These are phyloP conservation scores for Halichoerus grypus DNA, from an alignment of 2,113 vertebrate genomes.

Conservation along the genomic window DNA sequence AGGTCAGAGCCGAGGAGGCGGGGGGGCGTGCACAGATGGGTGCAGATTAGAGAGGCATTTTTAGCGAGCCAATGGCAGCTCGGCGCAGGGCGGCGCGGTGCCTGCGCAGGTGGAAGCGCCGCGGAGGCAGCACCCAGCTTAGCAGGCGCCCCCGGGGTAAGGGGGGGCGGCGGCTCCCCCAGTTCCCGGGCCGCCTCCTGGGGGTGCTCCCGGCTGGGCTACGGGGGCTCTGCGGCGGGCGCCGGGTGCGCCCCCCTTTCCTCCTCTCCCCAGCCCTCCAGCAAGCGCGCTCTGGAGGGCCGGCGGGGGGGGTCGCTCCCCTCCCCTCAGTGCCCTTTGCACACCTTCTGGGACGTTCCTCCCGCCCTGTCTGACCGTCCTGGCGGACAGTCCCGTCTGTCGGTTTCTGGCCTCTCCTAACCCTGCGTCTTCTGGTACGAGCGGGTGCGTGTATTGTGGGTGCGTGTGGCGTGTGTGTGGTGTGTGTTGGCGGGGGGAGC, in stretches of 20 bases:
- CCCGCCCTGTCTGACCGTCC: not conserved
- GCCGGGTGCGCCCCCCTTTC: not conserved
- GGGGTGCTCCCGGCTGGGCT: not conserved
- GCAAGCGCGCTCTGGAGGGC: not conserved
- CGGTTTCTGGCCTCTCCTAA: not conserved
- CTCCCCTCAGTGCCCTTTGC: not conserved
- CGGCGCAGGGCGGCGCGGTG: conserved; percentile 68
- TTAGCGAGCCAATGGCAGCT: conserved; percentile 86
- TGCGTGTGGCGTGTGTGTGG: rapidly evolving
- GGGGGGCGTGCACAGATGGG: conserved; percentile 81
- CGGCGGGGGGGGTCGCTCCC: not conserved
- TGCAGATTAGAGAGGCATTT: conserved; percentile 87
- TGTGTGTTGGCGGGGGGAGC: rapidly evolving
- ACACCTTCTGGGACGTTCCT: not conserved
- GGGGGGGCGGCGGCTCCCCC: rapidly evolving
- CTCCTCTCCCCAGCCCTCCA: not conserved
- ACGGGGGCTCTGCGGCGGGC: too few species aligned
- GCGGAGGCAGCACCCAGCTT: not conserved
- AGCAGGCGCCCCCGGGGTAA: not conserved
- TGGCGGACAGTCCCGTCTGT: not conserved
- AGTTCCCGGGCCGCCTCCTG: not conserved
- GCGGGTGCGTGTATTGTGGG: not conserved
- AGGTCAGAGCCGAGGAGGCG: conserved; percentile 71
- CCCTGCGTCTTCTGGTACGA: not conserved
- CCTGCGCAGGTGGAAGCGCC: conserved; percentile 82